A percentile compares a stretch with the other conserved stretches of the same genome.
Evolutionary conservation across 2,888 invertebrate species (phyloP).

Genomic region (Stenchaetothrips biformis): DNA sequence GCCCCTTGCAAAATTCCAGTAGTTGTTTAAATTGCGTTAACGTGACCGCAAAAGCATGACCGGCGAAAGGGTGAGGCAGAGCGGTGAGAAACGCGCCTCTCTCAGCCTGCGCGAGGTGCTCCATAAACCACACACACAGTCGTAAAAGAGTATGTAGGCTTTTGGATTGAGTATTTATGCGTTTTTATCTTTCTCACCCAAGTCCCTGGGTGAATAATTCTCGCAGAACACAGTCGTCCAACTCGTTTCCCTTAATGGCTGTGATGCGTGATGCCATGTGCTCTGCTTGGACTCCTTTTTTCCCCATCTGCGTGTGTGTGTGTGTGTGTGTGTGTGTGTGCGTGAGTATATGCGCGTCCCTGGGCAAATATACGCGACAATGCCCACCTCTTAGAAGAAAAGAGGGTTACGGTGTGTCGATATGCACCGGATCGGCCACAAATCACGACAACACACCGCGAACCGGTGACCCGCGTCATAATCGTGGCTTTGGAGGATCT

Average conservation of each 20-base stretch:
- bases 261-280: neutral
- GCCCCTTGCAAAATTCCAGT: no score
- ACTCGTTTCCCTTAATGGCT: slow-evolving; percentile 14
- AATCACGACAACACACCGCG: neutral
- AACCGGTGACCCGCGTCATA: no score
- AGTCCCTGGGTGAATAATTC: neutral
- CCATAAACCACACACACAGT: slow-evolving; percentile 17
- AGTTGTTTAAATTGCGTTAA: no score
- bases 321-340: neutral
- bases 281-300: no score
- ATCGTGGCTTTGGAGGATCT: no score
- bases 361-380: slow-evolving; percentile 19
- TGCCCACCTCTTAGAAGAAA: slow-evolving; percentile 5
- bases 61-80: no score
- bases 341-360: neutral
- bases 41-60: no score
- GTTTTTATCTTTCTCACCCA: slow-evolving; percentile 9
- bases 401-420: slow-evolving; percentile 4
- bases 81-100: no score
- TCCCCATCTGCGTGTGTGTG: neutral
- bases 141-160: slow-evolving; percentile 4
- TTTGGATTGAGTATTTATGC: slow-evolving; percentile 24
- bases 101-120: neutral
- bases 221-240: slow-evolving; percentile 9
- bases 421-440: neutral